A percentile compares a stretch with the other conserved stretches of the same genome.
These are phyloP conservation scores for Cenopis cana DNA, from an alignment of 2,888 invertebrate species.

Conservation along the genomic window DNA sequence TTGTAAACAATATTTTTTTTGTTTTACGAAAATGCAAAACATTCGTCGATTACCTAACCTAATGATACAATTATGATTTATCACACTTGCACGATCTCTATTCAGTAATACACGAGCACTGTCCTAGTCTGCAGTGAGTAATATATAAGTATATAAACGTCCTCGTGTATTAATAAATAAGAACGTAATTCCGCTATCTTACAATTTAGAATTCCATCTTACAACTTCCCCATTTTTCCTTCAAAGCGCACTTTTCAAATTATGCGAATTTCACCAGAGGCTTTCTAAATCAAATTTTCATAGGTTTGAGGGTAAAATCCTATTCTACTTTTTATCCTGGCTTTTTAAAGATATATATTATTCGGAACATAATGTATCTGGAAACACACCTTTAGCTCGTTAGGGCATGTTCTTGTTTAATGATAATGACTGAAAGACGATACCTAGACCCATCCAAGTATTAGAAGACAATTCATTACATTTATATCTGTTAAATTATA, in stretches of 20 bases:
- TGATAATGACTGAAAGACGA: slow-evolving; percentile 2
- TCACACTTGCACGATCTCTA: slow-evolving; percentile 52
- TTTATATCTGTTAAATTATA: slow-evolving; percentile 16
- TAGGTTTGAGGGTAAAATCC: slow-evolving; percentile 1
- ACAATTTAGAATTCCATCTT: slow-evolving; percentile 47
- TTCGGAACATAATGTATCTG: background rate
- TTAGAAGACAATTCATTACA: background rate
- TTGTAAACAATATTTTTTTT: background rate
- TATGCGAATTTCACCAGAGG: slow-evolving; percentile 11
- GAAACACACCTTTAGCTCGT: background rate
- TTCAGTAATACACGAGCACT: slow-evolving; percentile 35
- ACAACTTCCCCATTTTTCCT: slow-evolving; percentile 23
- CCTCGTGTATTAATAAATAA: slow-evolving; percentile 39
- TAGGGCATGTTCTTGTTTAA: background rate
- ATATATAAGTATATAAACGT: slow-evolving; percentile 5
- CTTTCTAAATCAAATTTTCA: slow-evolving; percentile 14
- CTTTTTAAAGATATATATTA: background rate
- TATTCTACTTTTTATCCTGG: slow-evolving; percentile 4
- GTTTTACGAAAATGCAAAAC: slow-evolving; percentile 17
- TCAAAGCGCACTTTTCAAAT: slow-evolving; percentile 28
- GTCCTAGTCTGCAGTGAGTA: background rate
- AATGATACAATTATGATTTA: slow-evolving; percentile 56
- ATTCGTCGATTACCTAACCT: slow-evolving; percentile 45
- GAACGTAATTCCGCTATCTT: slow-evolving; percentile 44
- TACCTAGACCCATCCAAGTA: background rate